Evolutionary conservation across 2,797 vertebrate species (phyloP).

Genomic region (Pangasius larnaudii): DNA sequence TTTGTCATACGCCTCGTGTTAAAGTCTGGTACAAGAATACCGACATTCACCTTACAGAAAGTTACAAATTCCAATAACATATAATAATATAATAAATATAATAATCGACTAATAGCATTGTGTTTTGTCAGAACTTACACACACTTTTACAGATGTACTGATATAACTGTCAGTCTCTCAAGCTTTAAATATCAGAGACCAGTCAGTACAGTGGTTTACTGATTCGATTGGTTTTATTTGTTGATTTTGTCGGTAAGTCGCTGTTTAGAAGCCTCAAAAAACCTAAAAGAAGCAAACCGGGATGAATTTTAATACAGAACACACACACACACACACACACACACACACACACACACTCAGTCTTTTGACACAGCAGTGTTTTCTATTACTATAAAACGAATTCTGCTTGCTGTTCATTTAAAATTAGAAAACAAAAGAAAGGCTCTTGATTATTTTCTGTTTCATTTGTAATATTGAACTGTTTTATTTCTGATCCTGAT

Average conservation of each 20-base stretch:
- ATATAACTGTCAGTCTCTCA: neutral
- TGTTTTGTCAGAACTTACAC: neutral
- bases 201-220: neutral
- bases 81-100: too few relatives aligned
- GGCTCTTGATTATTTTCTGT: neutral
- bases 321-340: too few relatives aligned
- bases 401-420: neutral
- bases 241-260: neutral
- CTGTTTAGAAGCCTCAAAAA: neutral
- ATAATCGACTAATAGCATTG: too few relatives aligned
- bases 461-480: neutral
- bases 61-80: too few relatives aligned
- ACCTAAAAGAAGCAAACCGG: neutral
- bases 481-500: neutral
- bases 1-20: too few relatives aligned
- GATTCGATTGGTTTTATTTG: neutral
- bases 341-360: too few relatives aligned
- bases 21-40: too few relatives aligned
- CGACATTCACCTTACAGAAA: neutral
- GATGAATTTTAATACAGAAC: neutral
- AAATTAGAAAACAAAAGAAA: neutral
- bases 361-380: neutral
- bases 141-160: neutral
- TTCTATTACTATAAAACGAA: neutral
- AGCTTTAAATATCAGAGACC: neutral